phyloP scores from a whole-genome alignment of 2,888 invertebrate genomes.

The Brenthis hecate region DNA sequence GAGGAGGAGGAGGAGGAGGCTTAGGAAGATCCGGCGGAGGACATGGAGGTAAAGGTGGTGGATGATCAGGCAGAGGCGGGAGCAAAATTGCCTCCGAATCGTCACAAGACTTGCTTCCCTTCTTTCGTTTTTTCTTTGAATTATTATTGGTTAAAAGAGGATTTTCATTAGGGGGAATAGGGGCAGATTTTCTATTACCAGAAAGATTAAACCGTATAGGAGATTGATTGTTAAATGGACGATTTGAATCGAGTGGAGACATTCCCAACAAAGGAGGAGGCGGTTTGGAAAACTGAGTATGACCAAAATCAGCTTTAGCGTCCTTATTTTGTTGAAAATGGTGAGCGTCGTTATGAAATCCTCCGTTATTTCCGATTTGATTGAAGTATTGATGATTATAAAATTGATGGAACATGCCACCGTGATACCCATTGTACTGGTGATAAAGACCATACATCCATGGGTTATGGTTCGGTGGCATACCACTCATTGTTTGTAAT shows the following conservation, averaged over 20 bases:
- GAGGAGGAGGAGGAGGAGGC: slow-evolving; percentile 59
- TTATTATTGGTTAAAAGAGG: slow-evolving; percentile 71
- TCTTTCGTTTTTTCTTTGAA: slow-evolving; percentile 89
- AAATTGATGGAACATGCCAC: slow-evolving; percentile 75
- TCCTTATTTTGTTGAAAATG: slow-evolving; percentile 66
- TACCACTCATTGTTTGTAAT: slow-evolving; percentile 71
- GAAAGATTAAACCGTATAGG: slow-evolving; percentile 78
- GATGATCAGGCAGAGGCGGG: slow-evolving; percentile 83
- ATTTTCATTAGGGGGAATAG: slow-evolving; percentile 68
- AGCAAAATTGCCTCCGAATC: slow-evolving; percentile 52
- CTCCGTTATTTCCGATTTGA: slow-evolving; percentile 62
- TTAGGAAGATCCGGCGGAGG: slow-evolving; percentile 74
- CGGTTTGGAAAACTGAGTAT: slow-evolving; percentile 63
- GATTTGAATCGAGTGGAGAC: slow-evolving; percentile 70
- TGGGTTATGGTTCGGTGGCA: slow-evolving; percentile 68
- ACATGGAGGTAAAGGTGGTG: slow-evolving; percentile 78
- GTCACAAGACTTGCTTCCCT: slow-evolving; percentile 83
- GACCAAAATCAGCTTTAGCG: slow-evolving; percentile 53
- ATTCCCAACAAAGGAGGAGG: slow-evolving; percentile 72
- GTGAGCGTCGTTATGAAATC: slow-evolving; percentile 52
- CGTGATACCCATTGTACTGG: slow-evolving; percentile 68
- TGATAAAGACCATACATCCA: slow-evolving; percentile 75
- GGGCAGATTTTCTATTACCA: slow-evolving; percentile 65
- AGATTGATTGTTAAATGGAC: slow-evolving; percentile 71
- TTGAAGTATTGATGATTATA: slow-evolving; percentile 76